Conservation (phyloP, 2,888 invertebrate species). For the Nomada ferruginata region DNA sequence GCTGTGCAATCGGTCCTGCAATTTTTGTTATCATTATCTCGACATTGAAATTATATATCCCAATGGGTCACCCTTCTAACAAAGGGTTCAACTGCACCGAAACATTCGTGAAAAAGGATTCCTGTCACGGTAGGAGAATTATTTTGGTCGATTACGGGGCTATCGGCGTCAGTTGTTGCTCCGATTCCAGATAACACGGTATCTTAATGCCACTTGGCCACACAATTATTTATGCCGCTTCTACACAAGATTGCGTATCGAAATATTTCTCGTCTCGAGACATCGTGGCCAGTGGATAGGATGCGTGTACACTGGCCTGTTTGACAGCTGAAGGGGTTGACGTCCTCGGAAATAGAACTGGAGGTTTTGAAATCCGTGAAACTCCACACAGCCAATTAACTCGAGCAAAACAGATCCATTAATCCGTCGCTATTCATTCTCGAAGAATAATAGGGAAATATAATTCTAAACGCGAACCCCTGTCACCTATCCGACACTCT, state of each 20-base stretch:
- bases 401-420: too few relatives aligned
- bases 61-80: too few relatives aligned
- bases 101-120: neutral
- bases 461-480: neutral
- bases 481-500: neutral
- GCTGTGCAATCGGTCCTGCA: too few relatives aligned
- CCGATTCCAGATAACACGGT: conserved; percentile 39
- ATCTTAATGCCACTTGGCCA: conserved; percentile 30
- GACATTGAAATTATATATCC: too few relatives aligned
- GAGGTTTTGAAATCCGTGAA: too few relatives aligned
- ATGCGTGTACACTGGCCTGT: neutral
- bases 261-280: conserved; percentile 8
- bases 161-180: conserved; percentile 17
- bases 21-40: too few relatives aligned
- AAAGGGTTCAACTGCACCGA: too few relatives aligned
- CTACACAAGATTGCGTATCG: conserved; percentile 43
- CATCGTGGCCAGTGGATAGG: neutral
- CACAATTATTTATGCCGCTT: conserved; percentile 44
- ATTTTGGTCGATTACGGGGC: conserved; percentile 32
- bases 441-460: neutral
- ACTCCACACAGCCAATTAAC: too few relatives aligned
- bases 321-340: neutral
- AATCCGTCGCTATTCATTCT: too few relatives aligned
- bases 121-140: conserved; percentile 19
- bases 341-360: too few relatives aligned